Percentiles rank a stretch among this genome's conserved stretches.
phyloP scores from a whole-genome alignment of 2,888 invertebrate genomes.

The Agapostemon virescens region DNA sequence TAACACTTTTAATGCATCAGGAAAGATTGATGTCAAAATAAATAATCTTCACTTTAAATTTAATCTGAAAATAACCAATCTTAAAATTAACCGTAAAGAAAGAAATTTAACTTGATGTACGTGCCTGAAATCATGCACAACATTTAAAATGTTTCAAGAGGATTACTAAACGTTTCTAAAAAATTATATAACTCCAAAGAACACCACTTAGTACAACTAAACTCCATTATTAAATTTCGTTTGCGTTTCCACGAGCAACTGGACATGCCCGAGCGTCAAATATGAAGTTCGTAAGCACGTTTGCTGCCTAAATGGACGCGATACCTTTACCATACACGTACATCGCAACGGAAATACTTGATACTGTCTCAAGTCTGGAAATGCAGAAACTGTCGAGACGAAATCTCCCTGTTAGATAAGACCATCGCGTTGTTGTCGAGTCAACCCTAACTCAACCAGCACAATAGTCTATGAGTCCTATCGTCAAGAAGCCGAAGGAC shows the following conservation, averaged over 20 bases:
- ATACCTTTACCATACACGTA: slow-evolving; percentile 17
- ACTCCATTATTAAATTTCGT: not conserved
- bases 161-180: not conserved
- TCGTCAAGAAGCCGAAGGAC: slow-evolving; percentile 42
- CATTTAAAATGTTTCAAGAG: not conserved
- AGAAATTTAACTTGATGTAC: not conserved
- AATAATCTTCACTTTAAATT: not conserved
- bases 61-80: too few species aligned
- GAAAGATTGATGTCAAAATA: not conserved
- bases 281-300: slow-evolving; percentile 16
- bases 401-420: slow-evolving; percentile 76
- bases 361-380: slow-evolving; percentile 65
- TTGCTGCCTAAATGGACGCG: slow-evolving; percentile 21
- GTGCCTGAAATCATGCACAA: not conserved
- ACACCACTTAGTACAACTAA: not conserved
- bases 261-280: slow-evolving; percentile 32
- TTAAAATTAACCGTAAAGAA: not conserved
- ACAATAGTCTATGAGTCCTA: slow-evolving; percentile 70
- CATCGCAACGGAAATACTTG: slow-evolving; percentile 22
- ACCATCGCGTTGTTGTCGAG: slow-evolving; percentile 71
- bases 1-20: too few species aligned
- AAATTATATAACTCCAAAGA: not conserved
- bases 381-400: slow-evolving; percentile 59
- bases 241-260: slow-evolving; percentile 17
- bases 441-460: slow-evolving; percentile 76